These are phyloP conservation scores for Rhagoletis zephyria DNA, from an alignment of 1,140 invertebrate species.

Conservation along the genomic window DNA sequence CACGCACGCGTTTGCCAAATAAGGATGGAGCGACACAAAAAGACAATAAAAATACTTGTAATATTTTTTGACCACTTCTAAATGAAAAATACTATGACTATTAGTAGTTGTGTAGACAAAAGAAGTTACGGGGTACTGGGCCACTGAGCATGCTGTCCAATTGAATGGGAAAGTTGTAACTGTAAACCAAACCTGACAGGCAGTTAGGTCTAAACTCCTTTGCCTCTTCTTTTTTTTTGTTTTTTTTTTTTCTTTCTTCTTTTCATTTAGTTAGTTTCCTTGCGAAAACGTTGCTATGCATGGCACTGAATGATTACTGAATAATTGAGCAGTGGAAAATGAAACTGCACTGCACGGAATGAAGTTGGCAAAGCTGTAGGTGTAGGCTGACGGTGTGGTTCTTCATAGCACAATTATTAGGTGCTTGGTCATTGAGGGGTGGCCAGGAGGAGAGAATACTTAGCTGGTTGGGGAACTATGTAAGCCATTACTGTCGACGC, in stretches of 20 bases:
- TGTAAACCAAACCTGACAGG: neutral
- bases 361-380: neutral
- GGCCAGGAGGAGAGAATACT: neutral
- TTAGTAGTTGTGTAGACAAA: neutral
- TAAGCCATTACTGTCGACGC: neutral
- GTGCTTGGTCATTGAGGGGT: neutral
- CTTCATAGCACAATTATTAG: neutral
- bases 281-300: neutral
- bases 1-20: neutral
- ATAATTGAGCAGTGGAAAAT: constrained; percentile 47
- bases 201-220: neutral
- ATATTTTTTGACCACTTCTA: neutral
- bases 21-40: neutral
- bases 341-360: neutral
- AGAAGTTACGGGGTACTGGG: neutral
- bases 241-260: too few species aligned
- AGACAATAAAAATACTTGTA: too few species aligned
- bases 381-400: neutral
- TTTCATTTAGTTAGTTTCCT: too few species aligned
- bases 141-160: neutral
- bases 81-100: neutral
- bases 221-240: neutral
- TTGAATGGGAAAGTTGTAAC: neutral
- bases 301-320: constrained; percentile 36
- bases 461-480: too few species aligned